Conservation (phyloP, 2,113 vertebrate species). For the Corythornis madagascariensis region DNA sequence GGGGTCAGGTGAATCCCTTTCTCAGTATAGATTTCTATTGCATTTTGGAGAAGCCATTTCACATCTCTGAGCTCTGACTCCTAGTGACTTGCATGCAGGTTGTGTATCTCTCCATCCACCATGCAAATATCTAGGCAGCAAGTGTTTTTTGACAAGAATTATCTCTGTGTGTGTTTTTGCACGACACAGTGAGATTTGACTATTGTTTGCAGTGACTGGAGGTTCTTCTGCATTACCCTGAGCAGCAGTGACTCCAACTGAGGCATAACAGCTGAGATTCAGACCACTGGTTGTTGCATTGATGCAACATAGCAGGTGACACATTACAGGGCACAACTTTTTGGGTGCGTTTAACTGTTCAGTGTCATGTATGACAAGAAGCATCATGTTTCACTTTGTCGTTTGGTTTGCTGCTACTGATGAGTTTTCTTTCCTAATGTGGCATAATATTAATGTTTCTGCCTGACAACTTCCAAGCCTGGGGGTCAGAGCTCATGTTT, state of each 20-base stretch:
- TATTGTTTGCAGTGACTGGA: not conserved
- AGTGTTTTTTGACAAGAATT: not conserved
- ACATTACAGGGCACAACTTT: slow-evolving; percentile 24
- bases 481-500: slow-evolving; percentile 90
- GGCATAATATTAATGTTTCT: slow-evolving; percentile 93
- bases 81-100: not conserved
- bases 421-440: slow-evolving; percentile 70
- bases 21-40: not conserved
- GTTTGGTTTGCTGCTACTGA: slow-evolving; percentile 65
- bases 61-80: not conserved
- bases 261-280: not conserved
- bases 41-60: not conserved
- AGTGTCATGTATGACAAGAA: slow-evolving; percentile 42
- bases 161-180: not conserved
- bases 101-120: not conserved
- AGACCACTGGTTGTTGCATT: not conserved
- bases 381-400: slow-evolving; percentile 53
- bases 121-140: not conserved
- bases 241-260: not conserved
- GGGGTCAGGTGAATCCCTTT: not conserved
- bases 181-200: not conserved
- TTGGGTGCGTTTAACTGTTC: slow-evolving; percentile 30
- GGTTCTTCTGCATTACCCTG: not conserved
- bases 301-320: not conserved
- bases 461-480: slow-evolving; percentile 82